A percentile compares a stretch with the other conserved stretches of the same genome.
phyloP scores from a whole-genome alignment of 1,140 invertebrate genomes.

The Mizuhopecten yessoensis region DNA sequence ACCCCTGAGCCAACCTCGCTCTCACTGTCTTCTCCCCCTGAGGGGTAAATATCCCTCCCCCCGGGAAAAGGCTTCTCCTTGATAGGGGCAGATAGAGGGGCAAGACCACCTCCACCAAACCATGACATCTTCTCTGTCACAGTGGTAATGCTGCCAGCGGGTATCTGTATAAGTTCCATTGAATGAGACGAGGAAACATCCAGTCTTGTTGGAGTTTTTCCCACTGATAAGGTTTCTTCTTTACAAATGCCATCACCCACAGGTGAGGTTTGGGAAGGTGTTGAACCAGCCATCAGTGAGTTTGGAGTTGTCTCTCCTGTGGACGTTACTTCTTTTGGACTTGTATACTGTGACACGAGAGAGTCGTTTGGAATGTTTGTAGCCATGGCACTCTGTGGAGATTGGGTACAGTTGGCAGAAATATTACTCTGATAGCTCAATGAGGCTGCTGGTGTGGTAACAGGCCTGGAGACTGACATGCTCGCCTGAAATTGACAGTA shows the following conservation, averaged over 20 bases:
- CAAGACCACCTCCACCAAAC: constrained; percentile 50
- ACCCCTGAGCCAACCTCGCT: background rate
- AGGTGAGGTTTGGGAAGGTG: background rate
- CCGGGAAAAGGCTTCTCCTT: background rate
- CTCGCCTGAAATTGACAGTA: background rate
- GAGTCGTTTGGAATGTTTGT: no score
- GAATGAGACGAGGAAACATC: constrained; percentile 46
- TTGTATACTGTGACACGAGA: background rate
- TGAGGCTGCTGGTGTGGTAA: background rate
- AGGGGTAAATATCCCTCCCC: background rate
- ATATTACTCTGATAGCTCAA: background rate
- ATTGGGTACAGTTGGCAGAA: background rate
- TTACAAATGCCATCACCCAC: background rate
- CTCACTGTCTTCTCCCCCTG: background rate
- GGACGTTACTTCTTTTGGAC: background rate
- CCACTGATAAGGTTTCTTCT: background rate
- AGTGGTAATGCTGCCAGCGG: constrained; percentile 58
- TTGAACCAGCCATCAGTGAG: background rate
- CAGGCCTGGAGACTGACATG: background rate
- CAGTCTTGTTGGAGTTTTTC: constrained; percentile 23
- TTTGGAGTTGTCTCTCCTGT: background rate
- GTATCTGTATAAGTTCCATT: constrained; percentile 65
- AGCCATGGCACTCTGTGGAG: background rate
- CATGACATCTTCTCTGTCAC: constrained; percentile 64
- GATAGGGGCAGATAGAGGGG: background rate